Evolutionary conservation across 2,113 vertebrate species (phyloP).

Genomic region (Corythaixoides concolor): DNA sequence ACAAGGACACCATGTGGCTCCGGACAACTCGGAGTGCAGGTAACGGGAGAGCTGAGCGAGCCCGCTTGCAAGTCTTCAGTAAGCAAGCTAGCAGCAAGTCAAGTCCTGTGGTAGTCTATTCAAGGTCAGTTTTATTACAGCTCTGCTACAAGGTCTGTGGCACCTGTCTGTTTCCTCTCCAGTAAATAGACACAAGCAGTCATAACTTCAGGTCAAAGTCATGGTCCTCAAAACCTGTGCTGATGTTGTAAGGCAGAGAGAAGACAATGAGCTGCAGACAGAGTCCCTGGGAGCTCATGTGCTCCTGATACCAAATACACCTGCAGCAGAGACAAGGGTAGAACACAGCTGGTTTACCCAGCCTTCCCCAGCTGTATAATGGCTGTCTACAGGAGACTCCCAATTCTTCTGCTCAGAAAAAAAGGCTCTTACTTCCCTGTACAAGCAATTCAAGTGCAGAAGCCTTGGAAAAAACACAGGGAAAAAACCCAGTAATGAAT

Average conservation of each 20-base stretch:
- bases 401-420: not conserved
- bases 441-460: not conserved
- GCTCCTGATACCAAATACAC: not conserved
- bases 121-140: not conserved
- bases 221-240: not conserved
- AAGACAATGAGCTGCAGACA: not conserved
- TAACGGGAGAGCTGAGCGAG: not conserved
- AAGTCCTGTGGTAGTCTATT: not conserved
- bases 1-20: not conserved
- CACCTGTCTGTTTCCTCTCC: not conserved
- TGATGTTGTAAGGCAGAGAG: not conserved
- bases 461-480: not conserved
- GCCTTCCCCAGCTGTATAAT: not conserved
- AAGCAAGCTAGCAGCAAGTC: not conserved
- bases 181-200: not conserved
- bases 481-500: not conserved
- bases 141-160: not conserved
- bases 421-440: not conserved
- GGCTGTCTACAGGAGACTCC: not conserved
- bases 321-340: not conserved
- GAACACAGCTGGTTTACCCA: not conserved
- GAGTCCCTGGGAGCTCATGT: not conserved
- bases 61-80: not conserved
- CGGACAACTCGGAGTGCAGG: fast-evolving
- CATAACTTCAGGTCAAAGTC: not conserved